Base-by-base conservation (phyloP, 2,113 vertebrate species). In the Hemicordylus capensis region DNA sequence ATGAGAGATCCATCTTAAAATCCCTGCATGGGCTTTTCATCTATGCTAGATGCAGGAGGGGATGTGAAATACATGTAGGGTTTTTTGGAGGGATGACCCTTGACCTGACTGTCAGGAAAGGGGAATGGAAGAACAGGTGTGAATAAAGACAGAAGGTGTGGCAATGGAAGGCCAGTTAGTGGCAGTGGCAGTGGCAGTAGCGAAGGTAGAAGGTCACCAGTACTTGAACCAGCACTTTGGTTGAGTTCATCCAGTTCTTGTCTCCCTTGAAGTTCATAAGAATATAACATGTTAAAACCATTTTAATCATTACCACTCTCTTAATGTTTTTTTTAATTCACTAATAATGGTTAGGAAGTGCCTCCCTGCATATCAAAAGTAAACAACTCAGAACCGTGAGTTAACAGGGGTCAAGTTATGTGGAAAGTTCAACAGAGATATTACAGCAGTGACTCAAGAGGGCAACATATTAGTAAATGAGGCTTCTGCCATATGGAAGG, bases 391-490 rank as follows among this genome's bases (percentile, higher is more conserved):
- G 85, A 80, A 89, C 66, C 74, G 83, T 3, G 76, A 92, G 34
- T 66, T 14, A 92, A 89, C 82, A 88, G 44, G 83, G 89, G 91
- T 93, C 90, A 95, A 86, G 87, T 91, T 80, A 90, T 78, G 89
- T 76, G 84, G 91, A 85, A 87, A 88, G 85, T 94, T 94, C 85
- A 92, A 81, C 85, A 90, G 87, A 59, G 0, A 8, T 78, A 93
- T 61, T 94, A 90, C 87, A 91, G 81, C 89, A 92, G 89, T 82
- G 91, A 85, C 92, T 93, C 92, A 90, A 88, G 83, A 90, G 89
- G 88, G 89, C 85, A 91, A 87, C 83, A 91, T 94, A 95, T 95
- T 95, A 95, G 91, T 90, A 92, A 94, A 95, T 94, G 92, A 94
- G 90, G 85, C 84, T 91, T 93, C 89, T 88, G 86, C 85, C 94